Conservation (phyloP, 2,797 vertebrate genomes). For the Leptatherina wallacei region DNA sequence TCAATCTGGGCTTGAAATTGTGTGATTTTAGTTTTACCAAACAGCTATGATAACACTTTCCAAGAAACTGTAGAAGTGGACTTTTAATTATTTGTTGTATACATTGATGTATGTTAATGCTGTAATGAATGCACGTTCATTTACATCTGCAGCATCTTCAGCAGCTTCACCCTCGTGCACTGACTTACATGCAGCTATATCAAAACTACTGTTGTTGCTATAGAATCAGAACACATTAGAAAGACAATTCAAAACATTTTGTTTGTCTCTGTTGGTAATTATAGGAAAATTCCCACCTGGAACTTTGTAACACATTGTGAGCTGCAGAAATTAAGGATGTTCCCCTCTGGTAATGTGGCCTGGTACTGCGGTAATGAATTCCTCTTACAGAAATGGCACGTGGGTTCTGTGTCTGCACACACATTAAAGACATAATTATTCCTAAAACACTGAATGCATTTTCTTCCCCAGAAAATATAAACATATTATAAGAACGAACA, state of each 20-base stretch:
- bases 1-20: background rate
- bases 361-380: constrained; percentile 97
- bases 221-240: background rate
- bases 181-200: constrained; percentile 3
- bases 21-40: no score
- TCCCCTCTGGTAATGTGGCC: constrained; percentile 96
- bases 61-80: no score
- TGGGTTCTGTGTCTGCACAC: constrained; percentile 88
- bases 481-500: no score
- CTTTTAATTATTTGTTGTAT: background rate
- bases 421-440: constrained; percentile 6
- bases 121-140: background rate
- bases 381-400: constrained; percentile 98
- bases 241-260: background rate
- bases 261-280: background rate
- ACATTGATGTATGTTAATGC: background rate
- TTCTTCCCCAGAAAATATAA: no score
- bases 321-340: constrained; percentile 97
- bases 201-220: background rate
- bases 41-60: no score
- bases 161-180: background rate
- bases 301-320: constrained; percentile 98
- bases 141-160: background rate
- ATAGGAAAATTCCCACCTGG: constrained; percentile 83
- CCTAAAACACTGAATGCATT: background rate